Evolutionary conservation across 2,888 invertebrate genomes (phyloP).

Genomic region (Dynastes hyllus): DNA sequence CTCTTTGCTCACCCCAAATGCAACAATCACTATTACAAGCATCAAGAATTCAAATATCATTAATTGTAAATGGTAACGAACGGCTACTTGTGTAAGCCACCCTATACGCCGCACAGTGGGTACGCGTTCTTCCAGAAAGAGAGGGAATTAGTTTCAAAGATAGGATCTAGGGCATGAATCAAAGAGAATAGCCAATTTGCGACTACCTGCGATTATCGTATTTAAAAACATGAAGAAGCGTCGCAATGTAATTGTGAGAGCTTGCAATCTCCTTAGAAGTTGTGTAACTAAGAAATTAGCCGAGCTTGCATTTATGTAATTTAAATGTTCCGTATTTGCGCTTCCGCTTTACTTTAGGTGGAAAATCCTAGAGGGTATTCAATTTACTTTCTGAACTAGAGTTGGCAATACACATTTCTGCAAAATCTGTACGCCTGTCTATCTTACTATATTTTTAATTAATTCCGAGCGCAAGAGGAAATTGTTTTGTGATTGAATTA

Average conservation of each 20-base stretch:
- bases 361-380: background rate
- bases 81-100: too few relatives aligned
- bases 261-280: background rate
- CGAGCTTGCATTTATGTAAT: slow-evolving; percentile 3
- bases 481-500: too few relatives aligned
- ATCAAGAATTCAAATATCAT: too few relatives aligned
- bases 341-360: background rate
- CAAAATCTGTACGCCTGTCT: background rate
- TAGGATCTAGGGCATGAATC: too few relatives aligned
- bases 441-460: slow-evolving; percentile 3
- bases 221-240: background rate
- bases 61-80: too few relatives aligned
- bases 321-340: slow-evolving; percentile 4
- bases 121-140: too few relatives aligned
- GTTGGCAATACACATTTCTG: too few relatives aligned
- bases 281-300: slow-evolving; percentile 3
- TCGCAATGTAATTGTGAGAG: background rate
- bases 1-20: too few relatives aligned
- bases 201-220: background rate
- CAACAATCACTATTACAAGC: too few relatives aligned
- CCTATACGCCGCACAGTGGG: too few relatives aligned
- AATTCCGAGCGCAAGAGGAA: background rate
- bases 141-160: too few relatives aligned
- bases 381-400: slow-evolving; percentile 6
- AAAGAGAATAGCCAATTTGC: background rate